phyloP scores from a whole-genome alignment of 2,888 invertebrate genomes.

The Agriopis leucophaearia region DNA sequence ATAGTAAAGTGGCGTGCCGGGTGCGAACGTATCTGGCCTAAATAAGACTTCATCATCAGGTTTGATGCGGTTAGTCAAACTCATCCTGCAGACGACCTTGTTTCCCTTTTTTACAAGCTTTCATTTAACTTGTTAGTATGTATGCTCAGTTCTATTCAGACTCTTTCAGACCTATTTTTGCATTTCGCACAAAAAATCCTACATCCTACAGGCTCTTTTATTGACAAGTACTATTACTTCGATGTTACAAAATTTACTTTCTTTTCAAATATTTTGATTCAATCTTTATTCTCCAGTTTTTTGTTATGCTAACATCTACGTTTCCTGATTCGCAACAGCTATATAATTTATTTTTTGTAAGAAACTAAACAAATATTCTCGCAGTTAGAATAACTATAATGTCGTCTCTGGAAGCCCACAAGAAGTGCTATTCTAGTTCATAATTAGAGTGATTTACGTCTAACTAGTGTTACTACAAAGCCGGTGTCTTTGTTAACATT shows the following conservation, averaged over 20 bases:
- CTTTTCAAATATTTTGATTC: too few relatives aligned
- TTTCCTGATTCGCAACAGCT: neutral
- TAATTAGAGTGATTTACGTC: slow-evolving; percentile 36
- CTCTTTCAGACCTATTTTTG: too few relatives aligned
- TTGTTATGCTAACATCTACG: neutral
- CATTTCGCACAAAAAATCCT: too few relatives aligned
- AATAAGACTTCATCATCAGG: too few relatives aligned
- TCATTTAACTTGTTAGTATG: too few relatives aligned
- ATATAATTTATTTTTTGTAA: neutral
- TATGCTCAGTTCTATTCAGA: too few relatives aligned
- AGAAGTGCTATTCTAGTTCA: slow-evolving; percentile 35
- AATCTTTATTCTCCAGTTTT: neutral
- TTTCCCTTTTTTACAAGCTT: too few relatives aligned
- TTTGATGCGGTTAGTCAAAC: neutral
- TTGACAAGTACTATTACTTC: too few relatives aligned
- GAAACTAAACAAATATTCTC: slow-evolving; percentile 1
- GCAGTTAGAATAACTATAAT: slow-evolving; percentile 11
- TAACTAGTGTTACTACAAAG: slow-evolving; percentile 31
- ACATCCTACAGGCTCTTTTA: too few relatives aligned
- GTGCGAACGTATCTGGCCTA: too few relatives aligned
- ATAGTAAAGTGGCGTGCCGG: too few relatives aligned
- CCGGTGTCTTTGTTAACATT: slow-evolving; percentile 39
- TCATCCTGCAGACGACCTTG: slow-evolving; percentile 7
- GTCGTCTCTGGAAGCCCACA: slow-evolving; percentile 7
- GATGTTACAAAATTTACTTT: too few relatives aligned